phyloP scores from a whole-genome alignment of 2,113 vertebrate genomes.

The Eublepharis macularius region DNA sequence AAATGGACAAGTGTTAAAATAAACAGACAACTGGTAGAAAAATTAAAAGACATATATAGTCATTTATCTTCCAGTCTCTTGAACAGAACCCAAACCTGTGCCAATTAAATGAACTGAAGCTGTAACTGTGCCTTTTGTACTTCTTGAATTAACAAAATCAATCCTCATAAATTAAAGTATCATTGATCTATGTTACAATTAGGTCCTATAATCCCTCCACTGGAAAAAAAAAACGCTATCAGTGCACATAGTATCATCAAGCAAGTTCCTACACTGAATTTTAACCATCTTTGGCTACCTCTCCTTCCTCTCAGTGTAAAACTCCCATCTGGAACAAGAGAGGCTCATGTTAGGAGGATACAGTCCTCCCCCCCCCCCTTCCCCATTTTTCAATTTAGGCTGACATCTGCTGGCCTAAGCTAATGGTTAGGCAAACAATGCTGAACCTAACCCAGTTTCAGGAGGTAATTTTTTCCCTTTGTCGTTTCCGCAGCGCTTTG shows the following conservation, averaged over 20 bases:
- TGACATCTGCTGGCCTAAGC: slow-evolving; percentile 78
- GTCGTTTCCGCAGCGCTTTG: slow-evolving; percentile 60
- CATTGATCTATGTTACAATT: slow-evolving; percentile 73
- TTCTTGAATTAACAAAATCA: slow-evolving; percentile 78
- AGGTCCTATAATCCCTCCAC: slow-evolving; percentile 53
- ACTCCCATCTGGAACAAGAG: slow-evolving; percentile 68
- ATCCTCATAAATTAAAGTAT: slow-evolving; percentile 77
- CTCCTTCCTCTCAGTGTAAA: slow-evolving; percentile 52
- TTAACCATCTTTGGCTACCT: slow-evolving; percentile 62
- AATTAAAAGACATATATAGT: slow-evolving; percentile 35
- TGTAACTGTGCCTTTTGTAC: slow-evolving; percentile 73
- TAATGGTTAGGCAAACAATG: slow-evolving; percentile 57
- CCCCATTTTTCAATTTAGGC: slow-evolving; percentile 77
- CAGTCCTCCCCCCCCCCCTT: slow-evolving; percentile 36
- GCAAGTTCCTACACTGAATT: slow-evolving; percentile 58
- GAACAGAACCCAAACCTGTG: slow-evolving; percentile 67
- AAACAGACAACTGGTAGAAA: slow-evolving; percentile 43
- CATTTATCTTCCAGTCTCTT: slow-evolving; percentile 64
- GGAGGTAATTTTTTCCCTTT: slow-evolving; percentile 55
- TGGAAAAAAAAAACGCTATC: slow-evolving; percentile 51
- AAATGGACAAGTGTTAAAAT: slow-evolving; percentile 54
- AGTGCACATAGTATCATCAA: not conserved
- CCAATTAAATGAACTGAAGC: slow-evolving; percentile 67
- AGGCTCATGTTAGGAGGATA: slow-evolving; percentile 52
- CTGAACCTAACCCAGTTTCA: slow-evolving; percentile 60